phyloP scores from a whole-genome alignment of 2,113 vertebrate genomes.

The Prochilodus magdalenae region DNA sequence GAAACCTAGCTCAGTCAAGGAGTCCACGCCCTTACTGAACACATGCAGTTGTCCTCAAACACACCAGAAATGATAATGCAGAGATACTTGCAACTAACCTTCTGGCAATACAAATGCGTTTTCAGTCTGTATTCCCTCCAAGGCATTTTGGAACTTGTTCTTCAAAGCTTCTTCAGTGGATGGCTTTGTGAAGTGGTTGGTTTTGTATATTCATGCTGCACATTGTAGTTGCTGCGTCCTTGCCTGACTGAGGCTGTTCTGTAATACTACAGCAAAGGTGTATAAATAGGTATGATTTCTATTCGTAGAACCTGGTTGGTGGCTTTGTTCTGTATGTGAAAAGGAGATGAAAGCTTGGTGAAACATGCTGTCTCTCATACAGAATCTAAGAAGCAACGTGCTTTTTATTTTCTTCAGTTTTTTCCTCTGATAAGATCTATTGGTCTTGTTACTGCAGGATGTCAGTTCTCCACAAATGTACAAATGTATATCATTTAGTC shows the following conservation, averaged over 20 bases:
- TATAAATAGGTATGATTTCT: neutral
- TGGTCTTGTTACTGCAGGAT: neutral
- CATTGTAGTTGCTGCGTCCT: neutral
- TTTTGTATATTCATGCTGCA: neutral
- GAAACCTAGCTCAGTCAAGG: no score
- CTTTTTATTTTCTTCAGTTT: neutral
- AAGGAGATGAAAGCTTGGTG: neutral
- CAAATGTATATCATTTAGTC: no score
- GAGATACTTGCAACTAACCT: neutral
- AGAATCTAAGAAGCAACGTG: neutral
- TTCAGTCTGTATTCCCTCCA: neutral
- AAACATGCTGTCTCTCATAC: neutral
- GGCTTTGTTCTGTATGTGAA: neutral
- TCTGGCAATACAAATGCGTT: neutral
- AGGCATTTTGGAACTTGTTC: no score
- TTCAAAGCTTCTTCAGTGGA: neutral
- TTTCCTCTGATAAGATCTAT: neutral
- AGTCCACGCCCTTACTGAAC: neutral
- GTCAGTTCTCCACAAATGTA: no score
- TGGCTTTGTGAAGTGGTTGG: constrained; percentile 12
- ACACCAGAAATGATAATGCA: neutral
- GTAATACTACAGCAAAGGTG: neutral
- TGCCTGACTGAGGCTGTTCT: neutral
- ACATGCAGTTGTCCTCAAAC: neutral
- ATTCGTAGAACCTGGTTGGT: neutral